Conservation (phyloP, 2,113 vertebrate genomes). For the Urocitellus parryii region DNA sequence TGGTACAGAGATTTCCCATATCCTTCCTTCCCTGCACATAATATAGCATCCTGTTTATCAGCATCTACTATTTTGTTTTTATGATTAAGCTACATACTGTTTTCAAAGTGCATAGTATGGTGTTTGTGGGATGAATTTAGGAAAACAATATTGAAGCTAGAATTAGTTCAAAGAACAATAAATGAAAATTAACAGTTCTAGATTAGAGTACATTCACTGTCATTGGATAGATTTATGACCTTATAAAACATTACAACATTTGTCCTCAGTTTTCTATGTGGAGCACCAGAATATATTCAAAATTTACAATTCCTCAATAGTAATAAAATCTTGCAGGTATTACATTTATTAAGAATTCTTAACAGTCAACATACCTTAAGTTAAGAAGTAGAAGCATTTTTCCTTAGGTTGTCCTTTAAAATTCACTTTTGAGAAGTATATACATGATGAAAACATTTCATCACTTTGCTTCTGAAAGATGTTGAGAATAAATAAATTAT, state of each 20-base stretch:
- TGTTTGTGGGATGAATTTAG: neutral
- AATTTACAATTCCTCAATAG: neutral
- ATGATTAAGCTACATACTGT: neutral
- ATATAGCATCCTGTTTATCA: neutral
- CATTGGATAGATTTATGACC: neutral
- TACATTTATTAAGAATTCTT: conserved; percentile 19
- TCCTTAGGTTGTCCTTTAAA: neutral
- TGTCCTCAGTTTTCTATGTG: neutral
- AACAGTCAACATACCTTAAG: neutral
- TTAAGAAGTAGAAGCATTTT: neutral
- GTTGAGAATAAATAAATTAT: conserved; percentile 14
- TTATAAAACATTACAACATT: neutral
- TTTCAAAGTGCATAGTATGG: neutral
- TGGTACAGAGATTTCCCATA: neutral
- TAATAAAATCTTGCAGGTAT: neutral
- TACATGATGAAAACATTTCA: neutral
- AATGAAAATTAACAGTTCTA: neutral
- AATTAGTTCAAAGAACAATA: neutral
- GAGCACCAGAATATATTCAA: neutral
- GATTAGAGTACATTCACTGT: neutral
- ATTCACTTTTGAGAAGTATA: neutral
- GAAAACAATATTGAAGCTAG: neutral
- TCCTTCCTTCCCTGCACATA: rapidly evolving
- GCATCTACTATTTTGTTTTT: neutral
- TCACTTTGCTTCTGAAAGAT: neutral